Conservation (phyloP, 2,113 vertebrate species). For the Mus spicilegus region DNA sequence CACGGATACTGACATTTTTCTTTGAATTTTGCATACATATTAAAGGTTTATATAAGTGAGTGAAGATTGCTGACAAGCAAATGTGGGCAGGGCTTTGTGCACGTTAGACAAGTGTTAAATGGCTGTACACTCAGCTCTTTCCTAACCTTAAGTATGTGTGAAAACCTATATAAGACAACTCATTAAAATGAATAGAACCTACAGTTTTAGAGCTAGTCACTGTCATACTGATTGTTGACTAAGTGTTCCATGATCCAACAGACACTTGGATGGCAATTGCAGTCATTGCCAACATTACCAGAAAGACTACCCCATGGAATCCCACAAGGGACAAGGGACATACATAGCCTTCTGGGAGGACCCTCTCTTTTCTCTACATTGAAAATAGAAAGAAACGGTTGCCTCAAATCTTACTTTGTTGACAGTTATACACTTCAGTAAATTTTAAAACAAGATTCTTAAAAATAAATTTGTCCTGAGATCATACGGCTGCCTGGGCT, state of each 20-base stretch:
- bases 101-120: not conserved
- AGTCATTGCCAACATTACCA: slow-evolving; percentile 3
- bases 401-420: slow-evolving; percentile 46
- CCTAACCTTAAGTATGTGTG: too few relatives aligned
- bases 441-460: slow-evolving; percentile 53
- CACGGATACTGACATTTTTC: not conserved
- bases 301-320: not conserved
- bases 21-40: not conserved
- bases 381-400: slow-evolving; percentile 26
- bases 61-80: not conserved
- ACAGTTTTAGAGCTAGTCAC: not conserved
- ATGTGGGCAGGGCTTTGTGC: not conserved
- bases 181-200: slow-evolving; percentile 19
- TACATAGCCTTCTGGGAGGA: not conserved
- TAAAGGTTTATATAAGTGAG: not conserved
- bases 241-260: not conserved
- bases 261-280: not conserved
- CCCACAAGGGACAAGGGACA: not conserved
- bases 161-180: not conserved
- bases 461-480: slow-evolving; percentile 44
- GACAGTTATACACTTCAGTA: slow-evolving; percentile 6
- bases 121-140: not conserved
- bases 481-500: not conserved
- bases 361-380: slow-evolving; percentile 42
- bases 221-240: not conserved